Evolutionary conservation across 1,140 invertebrate genomes (phyloP).

Genomic region (Drosophila pectinifera): DNA sequence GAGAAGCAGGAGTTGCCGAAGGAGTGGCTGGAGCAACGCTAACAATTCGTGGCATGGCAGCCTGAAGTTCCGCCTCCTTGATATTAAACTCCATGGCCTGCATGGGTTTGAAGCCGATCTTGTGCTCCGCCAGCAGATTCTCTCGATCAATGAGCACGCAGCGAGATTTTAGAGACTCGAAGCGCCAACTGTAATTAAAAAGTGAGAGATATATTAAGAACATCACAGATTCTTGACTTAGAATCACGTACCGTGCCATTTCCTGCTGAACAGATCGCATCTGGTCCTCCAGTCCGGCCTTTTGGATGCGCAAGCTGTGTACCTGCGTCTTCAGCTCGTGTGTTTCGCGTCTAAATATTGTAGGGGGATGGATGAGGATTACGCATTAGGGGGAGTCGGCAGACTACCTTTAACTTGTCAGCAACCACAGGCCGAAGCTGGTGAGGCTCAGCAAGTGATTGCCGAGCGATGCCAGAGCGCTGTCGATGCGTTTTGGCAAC

Average conservation of each 20-base stretch:
- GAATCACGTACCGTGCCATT: conserved; percentile 64
- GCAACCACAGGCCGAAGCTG: conserved; percentile 58
- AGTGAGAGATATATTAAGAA: neutral
- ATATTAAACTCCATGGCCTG: conserved; percentile 76
- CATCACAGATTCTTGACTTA: fast-evolving
- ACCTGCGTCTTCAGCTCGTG: conserved; percentile 77
- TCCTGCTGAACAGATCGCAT: conserved; percentile 74
- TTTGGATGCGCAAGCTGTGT: conserved; percentile 73
- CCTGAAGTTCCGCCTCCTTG: conserved; percentile 56
- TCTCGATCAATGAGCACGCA: conserved; percentile 82
- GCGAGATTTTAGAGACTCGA: conserved; percentile 81
- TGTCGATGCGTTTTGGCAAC: conserved; percentile 60
- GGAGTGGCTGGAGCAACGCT: conserved; percentile 14
- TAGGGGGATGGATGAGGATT: conserved; percentile 31
- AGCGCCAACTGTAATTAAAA: conserved; percentile 71
- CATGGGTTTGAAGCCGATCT: conserved; percentile 70
- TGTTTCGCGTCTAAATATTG: conserved; percentile 81
- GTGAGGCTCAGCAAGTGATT: conserved; percentile 55
- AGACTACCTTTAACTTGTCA: conserved; percentile 42
- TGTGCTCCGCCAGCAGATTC: conserved; percentile 74
- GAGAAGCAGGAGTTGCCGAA: neutral
- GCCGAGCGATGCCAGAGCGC: conserved; percentile 50
- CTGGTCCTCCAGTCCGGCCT: conserved; percentile 75
- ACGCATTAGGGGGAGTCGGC: conserved; percentile 14
- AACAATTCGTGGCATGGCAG: conserved; percentile 67